These are phyloP conservation scores for Diploscapter pachys DNA, from an alignment of 1,140 invertebrate species.

Conservation along the genomic window DNA sequence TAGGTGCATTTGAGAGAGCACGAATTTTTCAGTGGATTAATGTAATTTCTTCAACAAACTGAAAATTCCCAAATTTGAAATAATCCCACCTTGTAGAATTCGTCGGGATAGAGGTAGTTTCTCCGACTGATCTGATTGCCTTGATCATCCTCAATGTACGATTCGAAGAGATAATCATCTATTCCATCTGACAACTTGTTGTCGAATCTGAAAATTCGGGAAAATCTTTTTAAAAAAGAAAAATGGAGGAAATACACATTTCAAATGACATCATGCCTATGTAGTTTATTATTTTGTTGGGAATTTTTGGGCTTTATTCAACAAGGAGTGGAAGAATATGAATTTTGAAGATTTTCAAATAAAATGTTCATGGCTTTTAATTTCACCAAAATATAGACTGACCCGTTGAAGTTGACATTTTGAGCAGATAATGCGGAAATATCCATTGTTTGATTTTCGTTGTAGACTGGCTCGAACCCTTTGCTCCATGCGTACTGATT, in stretches of 20 bases:
- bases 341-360: background rate
- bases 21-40: too few relatives aligned
- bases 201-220: background rate
- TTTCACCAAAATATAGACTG: background rate
- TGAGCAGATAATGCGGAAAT: background rate
- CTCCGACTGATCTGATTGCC: too few relatives aligned
- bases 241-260: constrained; percentile 3
- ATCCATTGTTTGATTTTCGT: background rate
- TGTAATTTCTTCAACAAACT: too few relatives aligned
- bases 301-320: constrained; percentile 5
- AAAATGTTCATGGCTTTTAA: constrained; percentile 3
- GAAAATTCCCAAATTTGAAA: too few relatives aligned
- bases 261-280: background rate
- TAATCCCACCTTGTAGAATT: too few relatives aligned
- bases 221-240: constrained; percentile 4
- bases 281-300: background rate
- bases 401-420: background rate
- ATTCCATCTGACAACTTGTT: too few relatives aligned
- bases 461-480: constrained; percentile 41
- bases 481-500: constrained; percentile 21
- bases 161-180: too few relatives aligned
- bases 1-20: too few relatives aligned
- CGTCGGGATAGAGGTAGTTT: too few relatives aligned
- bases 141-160: too few relatives aligned
- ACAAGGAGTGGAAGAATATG: constrained; percentile 9